phyloP scores from a whole-genome alignment of 2,113 vertebrate genomes.

The Benitochromis conjunctus region DNA sequence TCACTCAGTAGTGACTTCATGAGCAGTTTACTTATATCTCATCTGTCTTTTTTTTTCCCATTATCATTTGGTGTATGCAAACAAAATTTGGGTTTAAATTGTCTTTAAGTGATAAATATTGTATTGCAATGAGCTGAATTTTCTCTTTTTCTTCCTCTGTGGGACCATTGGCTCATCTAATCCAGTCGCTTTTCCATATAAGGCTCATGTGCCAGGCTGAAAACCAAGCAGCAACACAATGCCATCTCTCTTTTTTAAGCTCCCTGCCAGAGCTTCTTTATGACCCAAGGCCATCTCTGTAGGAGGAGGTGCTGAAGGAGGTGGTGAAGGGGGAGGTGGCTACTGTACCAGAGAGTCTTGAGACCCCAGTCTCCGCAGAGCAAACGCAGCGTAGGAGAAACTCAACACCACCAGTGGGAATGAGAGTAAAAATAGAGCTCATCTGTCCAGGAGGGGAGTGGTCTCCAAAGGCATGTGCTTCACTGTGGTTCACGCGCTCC shows the following conservation, averaged over 20 bases:
- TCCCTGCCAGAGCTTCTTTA: constrained; percentile 14
- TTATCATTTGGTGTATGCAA: background rate
- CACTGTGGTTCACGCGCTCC: background rate
- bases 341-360: constrained; percentile 24
- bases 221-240: constrained; percentile 42
- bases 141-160: background rate
- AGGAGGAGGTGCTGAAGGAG: background rate
- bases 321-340: background rate
- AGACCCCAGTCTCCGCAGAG: background rate
- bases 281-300: background rate
- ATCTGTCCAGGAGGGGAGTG: constrained; percentile 62
- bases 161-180: background rate
- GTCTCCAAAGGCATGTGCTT: background rate
- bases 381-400: constrained; percentile 45
- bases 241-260: constrained; percentile 66
- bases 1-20: background rate
- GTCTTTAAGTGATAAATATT: background rate
- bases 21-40: background rate
- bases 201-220: constrained; percentile 32
- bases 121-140: background rate
- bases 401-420: constrained; percentile 56
- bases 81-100: background rate
- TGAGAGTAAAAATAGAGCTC: constrained; percentile 72
- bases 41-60: background rate
- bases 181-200: constrained; percentile 52